These are phyloP conservation scores for Gavialis gangeticus DNA, from an alignment of 2,113 vertebrate species.

Conservation along the genomic window DNA sequence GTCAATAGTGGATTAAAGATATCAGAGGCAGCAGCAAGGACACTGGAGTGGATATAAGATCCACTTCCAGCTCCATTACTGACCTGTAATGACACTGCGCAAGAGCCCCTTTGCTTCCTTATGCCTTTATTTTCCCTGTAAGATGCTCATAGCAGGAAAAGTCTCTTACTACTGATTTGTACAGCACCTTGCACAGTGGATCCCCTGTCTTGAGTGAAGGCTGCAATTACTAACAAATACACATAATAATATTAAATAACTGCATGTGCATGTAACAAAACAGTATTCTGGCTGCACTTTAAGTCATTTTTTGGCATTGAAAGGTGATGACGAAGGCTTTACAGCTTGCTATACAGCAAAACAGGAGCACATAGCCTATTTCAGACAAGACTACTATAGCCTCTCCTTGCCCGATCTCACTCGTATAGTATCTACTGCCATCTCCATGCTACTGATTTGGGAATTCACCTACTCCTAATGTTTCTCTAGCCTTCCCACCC, in stretches of 20 bases:
- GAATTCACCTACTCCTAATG: not conserved
- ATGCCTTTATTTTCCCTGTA: not conserved
- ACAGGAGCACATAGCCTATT: not conserved
- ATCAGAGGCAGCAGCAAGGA: not conserved
- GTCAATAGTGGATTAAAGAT: conserved; percentile 18
- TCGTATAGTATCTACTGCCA: not conserved
- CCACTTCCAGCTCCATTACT: not conserved
- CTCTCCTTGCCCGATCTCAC: not conserved
- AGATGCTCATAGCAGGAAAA: not conserved
- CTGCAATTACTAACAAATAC: conserved; percentile 2
- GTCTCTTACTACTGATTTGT: not conserved
- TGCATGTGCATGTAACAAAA: not conserved
- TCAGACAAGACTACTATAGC: not conserved
- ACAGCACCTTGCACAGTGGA: not conserved
- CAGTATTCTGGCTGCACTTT: not conserved
- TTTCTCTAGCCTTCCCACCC: not conserved
- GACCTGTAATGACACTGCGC: not conserved
- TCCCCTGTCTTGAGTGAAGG: not conserved
- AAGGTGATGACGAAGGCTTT: not conserved
- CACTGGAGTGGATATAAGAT: not conserved
- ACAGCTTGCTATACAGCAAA: not conserved
- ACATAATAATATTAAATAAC: not conserved
- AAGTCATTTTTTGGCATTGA: not conserved
- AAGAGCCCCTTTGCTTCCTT: not conserved
- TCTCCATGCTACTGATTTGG: not conserved